phyloP scores from a whole-genome alignment of 2,888 invertebrate genomes.

The Microplitis manilae region DNA sequence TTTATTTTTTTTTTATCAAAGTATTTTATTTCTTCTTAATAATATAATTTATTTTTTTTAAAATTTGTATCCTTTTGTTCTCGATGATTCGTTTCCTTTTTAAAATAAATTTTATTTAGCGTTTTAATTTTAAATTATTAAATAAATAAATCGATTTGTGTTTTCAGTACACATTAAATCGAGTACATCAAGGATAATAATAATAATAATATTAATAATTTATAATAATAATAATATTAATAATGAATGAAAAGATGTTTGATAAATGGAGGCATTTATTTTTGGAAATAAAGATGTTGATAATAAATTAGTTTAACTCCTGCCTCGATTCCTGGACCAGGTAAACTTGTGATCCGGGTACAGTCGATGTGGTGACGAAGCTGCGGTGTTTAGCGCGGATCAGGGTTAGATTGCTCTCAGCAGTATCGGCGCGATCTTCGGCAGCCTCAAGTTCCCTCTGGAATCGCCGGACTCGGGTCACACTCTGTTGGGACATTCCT shows the following conservation, averaged over 20 bases:
- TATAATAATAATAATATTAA: constrained; percentile 9
- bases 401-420: constrained; percentile 93
- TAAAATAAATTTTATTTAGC: background rate
- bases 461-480: constrained; percentile 97
- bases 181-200: background rate
- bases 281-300: constrained; percentile 37
- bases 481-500: constrained; percentile 92
- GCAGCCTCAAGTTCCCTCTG: constrained; percentile 98
- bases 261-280: constrained; percentile 44
- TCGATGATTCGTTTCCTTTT: background rate
- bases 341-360: constrained; percentile 93
- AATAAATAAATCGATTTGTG: background rate
- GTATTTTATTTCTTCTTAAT: constrained; percentile 7
- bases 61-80: constrained; percentile 2
- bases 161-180: background rate
- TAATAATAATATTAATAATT: background rate
- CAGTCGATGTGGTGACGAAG: constrained; percentile 94
- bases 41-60: background rate
- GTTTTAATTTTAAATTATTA: background rate
- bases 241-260: constrained; percentile 30
- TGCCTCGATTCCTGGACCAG: constrained; percentile 87
- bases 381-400: constrained; percentile 99
- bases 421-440: constrained; percentile 95
- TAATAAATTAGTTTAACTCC: constrained; percentile 60
- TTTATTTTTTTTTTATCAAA: constrained; percentile 11